Evolutionary conservation across 1,140 invertebrate species (phyloP), one percentile per base, ranked within the genome.

Genomic region (Tetramorium parvispinum): DNA sequence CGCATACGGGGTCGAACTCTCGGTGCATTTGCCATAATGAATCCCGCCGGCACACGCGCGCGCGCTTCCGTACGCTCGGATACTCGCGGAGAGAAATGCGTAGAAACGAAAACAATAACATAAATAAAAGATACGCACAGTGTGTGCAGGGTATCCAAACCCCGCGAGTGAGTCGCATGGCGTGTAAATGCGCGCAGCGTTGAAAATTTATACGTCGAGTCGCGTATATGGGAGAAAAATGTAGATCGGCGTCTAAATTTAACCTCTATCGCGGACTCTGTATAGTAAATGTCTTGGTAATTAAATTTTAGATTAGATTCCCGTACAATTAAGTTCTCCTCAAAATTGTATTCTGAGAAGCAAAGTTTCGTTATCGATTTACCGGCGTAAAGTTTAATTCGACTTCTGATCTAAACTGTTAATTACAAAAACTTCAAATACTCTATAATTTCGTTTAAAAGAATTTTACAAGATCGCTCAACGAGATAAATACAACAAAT

Each of bases 1-100:
- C 40, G 40, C 27, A 61, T 16, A 65, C 37, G 18, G 51, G 68
- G 59, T 65, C 18, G 16, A 57, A 85, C 66, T 59, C 27, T 43
- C 65, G 81, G 59, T 79, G 83, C 85, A 79, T 91, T 88, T 90
- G 73, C 90, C 81, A 55, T 91, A 90, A 92, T 91, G 88, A 91
- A 90, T 90, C 85, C 89, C 79, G 75, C 78, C 11, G 71, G 83
- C 65, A 89, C 27, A 86, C 46, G 40, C 57, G 65, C 27, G 27
- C 32, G 49, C 21, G 65, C 5, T 85, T 81, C 49, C 70, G 21
- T 63, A 21, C 32, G n/a, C 51, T 55, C 27, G 32, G 51, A 24
- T 75, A 40, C 32, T 8, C 18, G 51, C 18, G 8, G 27, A 53
- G 61, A 57, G 32, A 43, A 43, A 27, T 43, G 43, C 11, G 32